Evolutionary conservation across 2,797 vertebrate genomes (phyloP).

Genomic region (Phaenicophaeus curvirostris): DNA sequence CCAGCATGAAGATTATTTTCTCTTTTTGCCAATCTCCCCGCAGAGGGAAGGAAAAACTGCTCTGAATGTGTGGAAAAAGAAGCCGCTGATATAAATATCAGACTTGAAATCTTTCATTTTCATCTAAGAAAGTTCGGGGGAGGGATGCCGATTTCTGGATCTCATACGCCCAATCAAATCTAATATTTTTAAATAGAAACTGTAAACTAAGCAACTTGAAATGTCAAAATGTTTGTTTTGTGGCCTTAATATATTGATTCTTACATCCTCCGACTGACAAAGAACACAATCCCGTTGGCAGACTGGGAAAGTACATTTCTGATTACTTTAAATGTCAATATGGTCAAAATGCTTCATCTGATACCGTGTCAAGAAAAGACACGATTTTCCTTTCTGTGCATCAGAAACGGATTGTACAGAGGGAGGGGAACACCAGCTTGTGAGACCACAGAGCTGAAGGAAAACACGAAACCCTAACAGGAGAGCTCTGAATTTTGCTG

Average conservation of each 20-base stretch:
- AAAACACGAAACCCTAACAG: not conserved
- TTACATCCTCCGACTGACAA: not conserved
- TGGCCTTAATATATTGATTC: constrained; percentile 21
- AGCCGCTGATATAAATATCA: not conserved
- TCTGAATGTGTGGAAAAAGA: not conserved
- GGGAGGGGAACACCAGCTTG: not conserved
- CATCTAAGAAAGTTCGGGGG: not conserved
- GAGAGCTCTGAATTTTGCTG: not conserved
- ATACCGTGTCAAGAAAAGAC: not conserved
- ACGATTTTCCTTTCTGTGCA: not conserved
- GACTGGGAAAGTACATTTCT: constrained; percentile 18
- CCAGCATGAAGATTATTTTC: not conserved
- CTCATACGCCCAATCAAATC: not conserved
- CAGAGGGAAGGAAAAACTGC: not conserved
- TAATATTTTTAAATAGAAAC: not conserved
- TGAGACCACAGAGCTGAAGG: not conserved
- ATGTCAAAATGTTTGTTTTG: constrained; percentile 5
- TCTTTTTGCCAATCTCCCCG: not conserved
- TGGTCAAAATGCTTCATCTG: not conserved
- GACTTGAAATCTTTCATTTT: not conserved
- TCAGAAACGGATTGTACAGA: not conserved
- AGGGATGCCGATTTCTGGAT: not conserved
- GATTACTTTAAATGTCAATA: constrained; percentile 36
- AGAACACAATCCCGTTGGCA: not conserved
- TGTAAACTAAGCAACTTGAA: not conserved